Conservation (phyloP, 2,888 invertebrate species). For the Leucozona laternaria region DNA sequence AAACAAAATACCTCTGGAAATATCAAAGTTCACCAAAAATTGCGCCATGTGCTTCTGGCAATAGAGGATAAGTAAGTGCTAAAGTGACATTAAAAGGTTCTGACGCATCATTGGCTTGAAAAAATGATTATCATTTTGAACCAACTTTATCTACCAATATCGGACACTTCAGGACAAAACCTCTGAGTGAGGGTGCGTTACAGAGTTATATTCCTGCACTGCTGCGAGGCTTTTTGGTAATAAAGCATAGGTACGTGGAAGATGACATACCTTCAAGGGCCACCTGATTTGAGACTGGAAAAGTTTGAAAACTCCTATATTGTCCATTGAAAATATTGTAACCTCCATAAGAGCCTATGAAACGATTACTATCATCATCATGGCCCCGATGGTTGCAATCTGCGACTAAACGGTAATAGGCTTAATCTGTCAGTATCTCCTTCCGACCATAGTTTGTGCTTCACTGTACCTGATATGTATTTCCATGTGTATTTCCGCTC, state of each 20-base stretch:
- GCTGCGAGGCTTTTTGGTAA: neutral
- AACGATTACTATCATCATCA: constrained; percentile 55
- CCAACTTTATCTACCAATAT: neutral
- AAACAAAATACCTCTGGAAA: neutral
- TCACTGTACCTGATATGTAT: neutral
- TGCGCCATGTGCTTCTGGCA: neutral
- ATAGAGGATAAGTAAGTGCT: constrained; percentile 13
- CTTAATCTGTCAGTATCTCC: constrained; percentile 71
- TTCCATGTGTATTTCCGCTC: too few species aligned
- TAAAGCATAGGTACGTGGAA: neutral
- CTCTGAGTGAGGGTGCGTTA: neutral
- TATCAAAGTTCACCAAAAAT: neutral
- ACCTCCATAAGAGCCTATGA: constrained; percentile 52
- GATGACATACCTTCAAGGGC: neutral
- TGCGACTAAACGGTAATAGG: constrained; percentile 65
- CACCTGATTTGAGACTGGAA: neutral
- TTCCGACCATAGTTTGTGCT: constrained; percentile 45
- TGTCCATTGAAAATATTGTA: constrained; percentile 34
- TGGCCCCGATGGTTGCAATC: constrained; percentile 50
- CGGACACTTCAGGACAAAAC: constrained; percentile 1
- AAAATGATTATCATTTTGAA: constrained; percentile 36
- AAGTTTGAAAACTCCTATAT: neutral
- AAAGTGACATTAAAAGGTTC: constrained; percentile 25
- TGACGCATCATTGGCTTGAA: constrained; percentile 26
- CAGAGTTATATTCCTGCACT: neutral